These are phyloP conservation scores for Zeuzera pyrina DNA, from an alignment of 2,888 invertebrate genomes.

Conservation along the genomic window DNA sequence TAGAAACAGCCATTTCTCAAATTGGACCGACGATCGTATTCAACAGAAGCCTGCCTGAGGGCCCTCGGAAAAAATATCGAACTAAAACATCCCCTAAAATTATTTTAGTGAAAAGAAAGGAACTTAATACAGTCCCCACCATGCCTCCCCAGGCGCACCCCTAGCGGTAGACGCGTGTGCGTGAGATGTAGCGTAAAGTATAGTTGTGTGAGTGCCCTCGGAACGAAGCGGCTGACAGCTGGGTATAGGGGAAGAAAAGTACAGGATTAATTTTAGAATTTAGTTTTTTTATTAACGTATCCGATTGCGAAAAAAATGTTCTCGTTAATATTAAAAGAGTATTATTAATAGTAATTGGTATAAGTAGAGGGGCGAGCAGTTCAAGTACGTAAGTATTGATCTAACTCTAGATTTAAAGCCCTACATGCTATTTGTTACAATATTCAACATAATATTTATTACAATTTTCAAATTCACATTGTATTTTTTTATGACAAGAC, in stretches of 20 bases:
- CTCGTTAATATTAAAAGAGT: too few relatives aligned
- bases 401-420: too few relatives aligned
- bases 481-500: too few relatives aligned
- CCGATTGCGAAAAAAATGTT: too few relatives aligned
- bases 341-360: too few relatives aligned
- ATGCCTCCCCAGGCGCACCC: slow-evolving; percentile 59
- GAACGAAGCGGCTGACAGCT: slow-evolving; percentile 54
- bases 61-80: slow-evolving; percentile 63
- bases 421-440: too few relatives aligned
- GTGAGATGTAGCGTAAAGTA: slow-evolving; percentile 22
- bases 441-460: too few relatives aligned
- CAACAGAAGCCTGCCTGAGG: slow-evolving; percentile 43
- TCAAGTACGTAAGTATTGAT: too few relatives aligned
- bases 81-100: slow-evolving; percentile 72
- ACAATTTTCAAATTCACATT: too few relatives aligned
- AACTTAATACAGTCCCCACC: slow-evolving; percentile 73
- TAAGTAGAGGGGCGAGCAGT: too few relatives aligned
- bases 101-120: slow-evolving; percentile 74
- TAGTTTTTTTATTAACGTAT: too few relatives aligned
- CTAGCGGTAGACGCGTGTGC: slow-evolving; percentile 27
- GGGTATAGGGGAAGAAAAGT: slow-evolving; percentile 34
- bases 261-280: too few relatives aligned
- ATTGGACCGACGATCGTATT: slow-evolving; percentile 48
- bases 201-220: slow-evolving; percentile 51
- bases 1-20: slow-evolving; percentile 57